phyloP scores from a whole-genome alignment of 2,888 invertebrate species.

The Nezara viridula region DNA sequence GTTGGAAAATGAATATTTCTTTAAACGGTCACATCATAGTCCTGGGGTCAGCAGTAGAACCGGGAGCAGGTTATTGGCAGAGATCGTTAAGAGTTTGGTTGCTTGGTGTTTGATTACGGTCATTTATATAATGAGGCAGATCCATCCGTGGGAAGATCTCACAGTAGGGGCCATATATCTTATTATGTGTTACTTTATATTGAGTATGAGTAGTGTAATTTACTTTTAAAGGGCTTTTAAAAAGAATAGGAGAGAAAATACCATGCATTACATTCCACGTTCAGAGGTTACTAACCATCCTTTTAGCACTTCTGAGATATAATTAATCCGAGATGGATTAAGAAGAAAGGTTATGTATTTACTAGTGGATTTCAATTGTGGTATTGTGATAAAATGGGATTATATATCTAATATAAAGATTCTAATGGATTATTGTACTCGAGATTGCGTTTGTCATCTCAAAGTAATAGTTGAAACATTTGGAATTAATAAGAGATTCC shows the following conservation, averaged over 20 bases:
- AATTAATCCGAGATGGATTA: not conserved
- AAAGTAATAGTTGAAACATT: no score
- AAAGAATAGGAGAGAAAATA: not conserved
- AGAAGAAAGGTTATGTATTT: not conserved
- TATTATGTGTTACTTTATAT: not conserved
- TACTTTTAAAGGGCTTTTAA: not conserved
- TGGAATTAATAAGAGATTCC: no score
- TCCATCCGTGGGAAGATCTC: slow-evolving; percentile 41
- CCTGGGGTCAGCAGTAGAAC: no score
- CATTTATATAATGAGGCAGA: slow-evolving; percentile 22
- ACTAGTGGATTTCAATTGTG: not conserved
- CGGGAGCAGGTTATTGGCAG: not conserved
- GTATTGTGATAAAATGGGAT: not conserved
- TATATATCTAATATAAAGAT: not conserved
- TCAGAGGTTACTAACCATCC: not conserved
- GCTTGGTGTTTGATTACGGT: slow-evolving; percentile 12
- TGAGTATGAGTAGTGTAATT: not conserved
- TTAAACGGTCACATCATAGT: no score
- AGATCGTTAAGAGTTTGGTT: slow-evolving; percentile 39
- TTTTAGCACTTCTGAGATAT: not conserved
- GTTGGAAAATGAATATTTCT: no score
- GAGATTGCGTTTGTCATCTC: not conserved
- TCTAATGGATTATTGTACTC: not conserved
- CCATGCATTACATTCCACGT: not conserved
- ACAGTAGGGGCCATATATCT: not conserved